Conservation (phyloP, 2,888 invertebrate species). For the Baronia brevicornis region DNA sequence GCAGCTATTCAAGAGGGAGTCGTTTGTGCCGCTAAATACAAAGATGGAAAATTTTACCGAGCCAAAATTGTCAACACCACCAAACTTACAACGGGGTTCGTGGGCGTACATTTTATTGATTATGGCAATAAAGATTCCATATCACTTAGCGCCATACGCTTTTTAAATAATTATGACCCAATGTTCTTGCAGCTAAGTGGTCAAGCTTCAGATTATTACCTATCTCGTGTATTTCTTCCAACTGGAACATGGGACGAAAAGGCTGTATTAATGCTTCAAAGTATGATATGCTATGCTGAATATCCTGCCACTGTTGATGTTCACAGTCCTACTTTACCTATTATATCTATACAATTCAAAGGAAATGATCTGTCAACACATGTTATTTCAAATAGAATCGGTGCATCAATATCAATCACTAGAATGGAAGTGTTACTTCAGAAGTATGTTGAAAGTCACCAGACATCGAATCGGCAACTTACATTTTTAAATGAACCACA, state of each 20-base stretch:
- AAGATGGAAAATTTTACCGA: slow-evolving; percentile 79
- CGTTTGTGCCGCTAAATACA: slow-evolving; percentile 80
- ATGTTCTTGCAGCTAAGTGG: slow-evolving; percentile 67
- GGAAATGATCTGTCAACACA: slow-evolving; percentile 66
- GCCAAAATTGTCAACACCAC: slow-evolving; percentile 73
- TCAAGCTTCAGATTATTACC: slow-evolving; percentile 76
- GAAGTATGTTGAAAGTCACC: slow-evolving; percentile 39
- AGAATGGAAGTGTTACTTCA: slow-evolving; percentile 61
- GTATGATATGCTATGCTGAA: slow-evolving; percentile 58
- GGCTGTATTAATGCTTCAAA: slow-evolving; percentile 52
- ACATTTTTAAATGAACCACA: slow-evolving; percentile 36
- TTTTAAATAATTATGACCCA: slow-evolving; percentile 70
- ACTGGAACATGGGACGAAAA: slow-evolving; percentile 73
- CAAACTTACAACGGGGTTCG: slow-evolving; percentile 63
- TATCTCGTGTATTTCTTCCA: slow-evolving; percentile 72
- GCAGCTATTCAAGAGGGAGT: slow-evolving; percentile 68
- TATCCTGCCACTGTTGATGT: slow-evolving; percentile 49
- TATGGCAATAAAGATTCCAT: slow-evolving; percentile 80
- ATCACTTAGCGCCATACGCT: slow-evolving; percentile 74
- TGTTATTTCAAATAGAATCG: slow-evolving; percentile 58
- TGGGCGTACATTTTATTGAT: slow-evolving; percentile 81
- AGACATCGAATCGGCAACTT: slow-evolving; percentile 42
- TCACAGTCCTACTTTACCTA: slow-evolving; percentile 48
- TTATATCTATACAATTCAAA: slow-evolving; percentile 65
- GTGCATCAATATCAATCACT: slow-evolving; percentile 54